Percentiles rank a stretch among this genome's conserved stretches.
phyloP scores from a whole-genome alignment of 64 coral and sea anemone genomes.

The Cladopsammia gracilis region DNA sequence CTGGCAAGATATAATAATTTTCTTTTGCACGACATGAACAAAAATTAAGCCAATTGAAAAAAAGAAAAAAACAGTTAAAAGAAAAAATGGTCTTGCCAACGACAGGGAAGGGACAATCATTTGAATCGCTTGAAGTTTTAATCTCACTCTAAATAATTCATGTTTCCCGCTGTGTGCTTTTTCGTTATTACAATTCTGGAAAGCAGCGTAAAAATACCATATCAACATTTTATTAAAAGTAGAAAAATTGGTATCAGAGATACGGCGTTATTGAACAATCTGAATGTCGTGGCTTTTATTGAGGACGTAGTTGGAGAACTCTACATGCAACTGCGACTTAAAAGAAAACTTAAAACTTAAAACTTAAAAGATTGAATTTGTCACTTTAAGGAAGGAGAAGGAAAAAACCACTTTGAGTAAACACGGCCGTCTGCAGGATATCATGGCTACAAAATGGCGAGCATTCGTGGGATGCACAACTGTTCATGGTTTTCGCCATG shows the following conservation, averaged over 20 bases:
- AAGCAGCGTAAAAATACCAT: too few species aligned
- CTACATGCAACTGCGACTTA: too few species aligned
- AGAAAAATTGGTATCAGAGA: too few species aligned
- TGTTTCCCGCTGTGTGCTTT: not conserved
- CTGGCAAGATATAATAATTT: not conserved
- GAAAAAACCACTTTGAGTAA: too few species aligned
- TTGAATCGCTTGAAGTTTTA: not conserved
- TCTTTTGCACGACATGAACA: not conserved
- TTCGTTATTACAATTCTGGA: not conserved
- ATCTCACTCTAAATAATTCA: constrained; percentile 1
- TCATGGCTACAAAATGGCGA: constrained; percentile 32
- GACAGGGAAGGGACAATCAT: not conserved
- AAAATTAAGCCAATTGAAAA: too few species aligned
- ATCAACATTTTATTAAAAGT: too few species aligned
- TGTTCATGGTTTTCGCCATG: constrained; percentile 39
- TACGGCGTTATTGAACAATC: too few species aligned
- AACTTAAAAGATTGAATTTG: too few species aligned
- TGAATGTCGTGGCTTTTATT: too few species aligned
- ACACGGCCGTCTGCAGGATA: not conserved
- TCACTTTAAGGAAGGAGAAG: too few species aligned
- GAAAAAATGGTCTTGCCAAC: not conserved
- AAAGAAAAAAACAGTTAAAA: not conserved
- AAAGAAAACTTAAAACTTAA: too few species aligned
- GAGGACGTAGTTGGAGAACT: too few species aligned
- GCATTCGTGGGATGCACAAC: constrained; percentile 23